Base-by-base conservation (phyloP, 2,888 invertebrate genomes). In the Diabrotica balteata region DNA sequence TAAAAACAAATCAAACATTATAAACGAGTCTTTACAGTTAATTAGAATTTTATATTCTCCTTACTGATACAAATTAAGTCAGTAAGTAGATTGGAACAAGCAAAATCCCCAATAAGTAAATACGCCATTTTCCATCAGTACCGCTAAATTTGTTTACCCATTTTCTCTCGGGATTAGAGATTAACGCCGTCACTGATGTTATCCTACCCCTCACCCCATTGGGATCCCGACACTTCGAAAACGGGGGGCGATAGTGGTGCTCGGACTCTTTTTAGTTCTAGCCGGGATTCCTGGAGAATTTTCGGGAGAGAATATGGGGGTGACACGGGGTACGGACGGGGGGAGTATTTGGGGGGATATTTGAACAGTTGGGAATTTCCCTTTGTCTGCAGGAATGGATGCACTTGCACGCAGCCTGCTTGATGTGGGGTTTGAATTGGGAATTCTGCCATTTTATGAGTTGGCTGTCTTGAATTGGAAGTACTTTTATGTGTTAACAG, bases 341-440 rank as follows among this genome's bases (percentile, higher is more conserved):
- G 52, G 61, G 45, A 32, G 61, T n/a, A 43, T 58, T 50, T 50
- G 58, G 64, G 50, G 61, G 58, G 58, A 58, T 64, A 64, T 64
- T 64, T 64, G 64, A 64, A 64, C 64, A 64, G 64, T 64, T 64
- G 64, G 64, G 64, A 64, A 64, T 64, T 64, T 64, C 58, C 58
- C 64, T 64, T 64, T 64, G 64, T 64, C 64, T 64, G 64, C 64
- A 58, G 64, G 32, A 64, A 64, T 64, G 58, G 64, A 64, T 64
- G 64, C 64, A 64, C 64, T 64, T 64, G 58, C 58, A 64, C 64
- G 64, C 64, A 64, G 64, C 58, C 52, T 59, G 64, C 64, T 64
- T 64, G 64, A 64, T 64, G 64, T 64, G 58, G 58, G 58, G 64
- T 58, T 64, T 64, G 58, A 64, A 64, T 64, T 64, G 64, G 58